Evolutionary conservation across 2,888 invertebrate genomes (phyloP).

Genomic region (Omphaloscelis lunosa): DNA sequence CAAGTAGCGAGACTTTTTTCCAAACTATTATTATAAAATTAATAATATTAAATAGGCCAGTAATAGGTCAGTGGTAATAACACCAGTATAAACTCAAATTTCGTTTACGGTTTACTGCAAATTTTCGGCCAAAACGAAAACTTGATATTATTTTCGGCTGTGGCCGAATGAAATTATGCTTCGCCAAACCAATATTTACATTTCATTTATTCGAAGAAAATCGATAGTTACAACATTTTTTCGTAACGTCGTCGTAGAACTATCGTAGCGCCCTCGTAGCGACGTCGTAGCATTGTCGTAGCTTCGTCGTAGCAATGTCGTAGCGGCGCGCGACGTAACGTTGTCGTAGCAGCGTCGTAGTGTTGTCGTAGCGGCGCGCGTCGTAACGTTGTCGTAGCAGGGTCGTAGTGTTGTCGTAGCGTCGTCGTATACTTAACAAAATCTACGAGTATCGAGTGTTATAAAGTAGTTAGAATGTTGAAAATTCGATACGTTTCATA

Average conservation of each 20-base stretch:
- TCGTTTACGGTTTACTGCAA: not conserved
- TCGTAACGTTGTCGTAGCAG: not conserved
- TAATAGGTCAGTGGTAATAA: too few species aligned
- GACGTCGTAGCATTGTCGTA: not conserved
- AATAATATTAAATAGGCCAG: too few species aligned
- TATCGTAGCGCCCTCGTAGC: not conserved
- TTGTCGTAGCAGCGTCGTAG: not conserved
- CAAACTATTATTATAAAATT: too few species aligned
- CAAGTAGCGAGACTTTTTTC: not conserved
- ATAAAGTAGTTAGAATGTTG: not conserved
- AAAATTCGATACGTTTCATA: not conserved
- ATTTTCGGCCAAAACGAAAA: too few species aligned
- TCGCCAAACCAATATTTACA: not conserved
- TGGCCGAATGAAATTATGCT: too few species aligned
- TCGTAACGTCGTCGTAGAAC: not conserved
- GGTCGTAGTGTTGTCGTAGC: not conserved
- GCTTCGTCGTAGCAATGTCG: not conserved
- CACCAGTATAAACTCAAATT: not conserved
- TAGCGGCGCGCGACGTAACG: not conserved
- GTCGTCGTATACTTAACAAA: not conserved
- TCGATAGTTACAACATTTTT: not conserved
- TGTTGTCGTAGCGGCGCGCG: rapidly evolving
- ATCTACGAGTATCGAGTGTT: not conserved
- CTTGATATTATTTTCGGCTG: too few species aligned
- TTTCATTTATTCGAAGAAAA: not conserved